A percentile compares a stretch with the other conserved stretches of the same genome.
Conservation (phyloP, 64 coral and sea anemone genomes). For the Orbicella faveolata region DNA sequence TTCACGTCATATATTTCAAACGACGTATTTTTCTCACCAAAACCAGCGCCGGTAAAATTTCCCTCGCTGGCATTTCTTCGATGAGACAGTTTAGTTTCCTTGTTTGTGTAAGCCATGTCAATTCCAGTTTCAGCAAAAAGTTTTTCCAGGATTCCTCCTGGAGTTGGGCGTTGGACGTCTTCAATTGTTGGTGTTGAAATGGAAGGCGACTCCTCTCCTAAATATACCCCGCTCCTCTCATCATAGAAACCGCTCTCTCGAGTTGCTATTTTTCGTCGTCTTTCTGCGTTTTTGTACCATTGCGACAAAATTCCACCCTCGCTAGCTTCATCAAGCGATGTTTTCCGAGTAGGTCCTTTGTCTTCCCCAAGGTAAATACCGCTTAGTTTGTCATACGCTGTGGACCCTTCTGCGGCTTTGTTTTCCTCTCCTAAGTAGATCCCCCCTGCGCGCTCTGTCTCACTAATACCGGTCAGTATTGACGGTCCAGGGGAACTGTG, state of each 20-base stretch:
- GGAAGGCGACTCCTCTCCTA: slow-evolving; percentile 76
- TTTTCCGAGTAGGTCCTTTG: background rate
- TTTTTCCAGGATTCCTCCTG: slow-evolving; percentile 78
- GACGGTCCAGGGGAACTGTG: background rate
- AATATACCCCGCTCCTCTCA: slow-evolving; percentile 90
- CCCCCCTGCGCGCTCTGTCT: slow-evolving; percentile 45
- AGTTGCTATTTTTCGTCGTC: slow-evolving; percentile 72
- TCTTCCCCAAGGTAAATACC: slow-evolving; percentile 90
- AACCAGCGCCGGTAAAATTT: slow-evolving; percentile 17
- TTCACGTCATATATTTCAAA: slow-evolving; percentile 43
- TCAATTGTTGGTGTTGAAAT: slow-evolving; percentile 27
- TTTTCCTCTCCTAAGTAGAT: slow-evolving; percentile 82
- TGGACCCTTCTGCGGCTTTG: slow-evolving; percentile 67
- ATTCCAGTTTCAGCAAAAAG: slow-evolving; percentile 60
- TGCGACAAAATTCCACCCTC: slow-evolving; percentile 72
- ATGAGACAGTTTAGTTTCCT: slow-evolving; percentile 39
- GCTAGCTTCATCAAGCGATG: background rate
- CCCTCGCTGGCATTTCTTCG: slow-evolving; percentile 72
- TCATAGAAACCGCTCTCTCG: slow-evolving; percentile 85
- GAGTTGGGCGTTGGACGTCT: background rate
- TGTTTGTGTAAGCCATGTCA: background rate
- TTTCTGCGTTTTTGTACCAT: slow-evolving; percentile 83
- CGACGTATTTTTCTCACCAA: slow-evolving; percentile 2
- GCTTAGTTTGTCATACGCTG: slow-evolving; percentile 82
- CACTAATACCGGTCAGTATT: slow-evolving; percentile 52